A percentile compares a stretch with the other conserved stretches of the same genome.
Conservation (phyloP, 2,797 vertebrate species). For the Acanthurus lineatus region DNA sequence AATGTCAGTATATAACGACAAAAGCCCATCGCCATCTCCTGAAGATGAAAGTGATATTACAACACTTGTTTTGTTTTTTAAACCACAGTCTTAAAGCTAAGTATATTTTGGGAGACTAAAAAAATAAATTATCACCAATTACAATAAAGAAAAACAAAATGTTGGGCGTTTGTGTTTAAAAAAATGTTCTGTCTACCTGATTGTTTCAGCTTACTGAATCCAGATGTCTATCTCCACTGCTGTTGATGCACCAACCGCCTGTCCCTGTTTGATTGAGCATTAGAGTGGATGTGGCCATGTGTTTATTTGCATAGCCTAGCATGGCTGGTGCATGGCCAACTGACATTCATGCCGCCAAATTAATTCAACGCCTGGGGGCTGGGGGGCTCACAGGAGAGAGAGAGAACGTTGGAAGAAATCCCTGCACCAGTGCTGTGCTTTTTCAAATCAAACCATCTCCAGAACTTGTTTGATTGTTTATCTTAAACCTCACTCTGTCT, state of each 20-base stretch:
- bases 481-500: slow-evolving; percentile 31
- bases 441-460: slow-evolving; percentile 31
- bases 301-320: slow-evolving; percentile 56
- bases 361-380: slow-evolving; percentile 35
- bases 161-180: neutral
- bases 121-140: neutral
- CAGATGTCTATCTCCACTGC: slow-evolving; percentile 2
- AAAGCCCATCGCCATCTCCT: neutral
- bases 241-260: slow-evolving; percentile 1
- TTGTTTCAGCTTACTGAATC: neutral
- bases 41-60: neutral
- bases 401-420: slow-evolving; percentile 37
- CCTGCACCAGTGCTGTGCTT: slow-evolving; percentile 7
- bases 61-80: neutral
- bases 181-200: neutral
- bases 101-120: neutral
- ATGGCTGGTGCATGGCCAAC: slow-evolving; percentile 44
- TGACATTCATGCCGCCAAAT: slow-evolving; percentile 43
- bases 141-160: neutral
- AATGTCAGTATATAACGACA: neutral
- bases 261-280: slow-evolving; percentile 29
- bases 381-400: slow-evolving; percentile 21
- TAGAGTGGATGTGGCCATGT: slow-evolving; percentile 36
- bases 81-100: neutral
- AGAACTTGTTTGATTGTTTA: slow-evolving; percentile 19